Base-by-base conservation (phyloP, 2,113 vertebrate species). In the Tachuris rubrigastra region DNA sequence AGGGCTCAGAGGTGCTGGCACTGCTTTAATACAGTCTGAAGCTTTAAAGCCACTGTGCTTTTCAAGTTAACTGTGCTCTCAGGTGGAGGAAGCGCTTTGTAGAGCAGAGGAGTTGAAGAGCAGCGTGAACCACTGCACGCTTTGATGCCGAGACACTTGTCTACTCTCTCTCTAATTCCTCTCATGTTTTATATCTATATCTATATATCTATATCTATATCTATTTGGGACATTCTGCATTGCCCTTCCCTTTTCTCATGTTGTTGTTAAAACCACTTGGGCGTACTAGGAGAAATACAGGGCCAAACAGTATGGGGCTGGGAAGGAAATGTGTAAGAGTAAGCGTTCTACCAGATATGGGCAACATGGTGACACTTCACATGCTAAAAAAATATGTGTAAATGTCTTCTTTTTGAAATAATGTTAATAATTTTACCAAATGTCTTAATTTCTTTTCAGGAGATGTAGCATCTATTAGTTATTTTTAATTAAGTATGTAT, bases 361-460 rank as follows among this genome's bases (percentile, higher is more conserved):
- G 37, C n/a, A 39, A 50, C 0, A 0, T 37, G 66, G 19, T 0
- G 0, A 39, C 5, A 9, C n/a, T 76, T 87, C 59, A 49, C 13
- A 9, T 5, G 18, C 6, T 82, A 56, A 79, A 90, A 69, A 44
- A 33, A 25, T 23, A 18, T 19, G 19, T 37, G 13, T 60, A 59
- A 27, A 58, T 28, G 16, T 14, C n/a, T 78, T 69, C 19, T 50
- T 52, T 58, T 60, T 19, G 2, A 82, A 79, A 63, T 28, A 85
- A 53, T 42, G 6, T 17, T 33, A 1, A 4, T 39, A 4, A 21
- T 85, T 81, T 83, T 58, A 50, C 18, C 21, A 8, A 30, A 39
- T 10, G 14, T 18, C 5, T 35, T 42, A 3, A 25, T 44, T 67
- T 15, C 39, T 74, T 42, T 27, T 31, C 30, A 52, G 41, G 49